These are phyloP conservation scores for Glaucopsyche alexis DNA, from an alignment of 2,888 invertebrate genomes.

Conservation along the genomic window DNA sequence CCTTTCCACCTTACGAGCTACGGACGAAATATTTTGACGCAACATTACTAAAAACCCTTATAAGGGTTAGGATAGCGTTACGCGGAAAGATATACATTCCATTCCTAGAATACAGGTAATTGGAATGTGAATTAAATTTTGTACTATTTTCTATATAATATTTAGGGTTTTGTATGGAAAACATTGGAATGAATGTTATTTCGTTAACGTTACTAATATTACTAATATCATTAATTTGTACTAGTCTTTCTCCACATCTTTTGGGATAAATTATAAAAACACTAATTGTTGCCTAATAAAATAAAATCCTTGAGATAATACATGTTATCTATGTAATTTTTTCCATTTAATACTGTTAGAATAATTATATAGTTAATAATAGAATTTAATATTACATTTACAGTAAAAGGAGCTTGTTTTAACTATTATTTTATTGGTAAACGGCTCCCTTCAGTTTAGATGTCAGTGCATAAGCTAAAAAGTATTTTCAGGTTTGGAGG, in stretches of 20 bases:
- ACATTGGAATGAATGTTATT: background rate
- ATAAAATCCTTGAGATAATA: too few species aligned
- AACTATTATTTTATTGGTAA: constrained; percentile 17
- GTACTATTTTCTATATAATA: background rate
- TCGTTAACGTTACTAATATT: too few species aligned
- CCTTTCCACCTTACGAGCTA: constrained; percentile 16
- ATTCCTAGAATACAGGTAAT: constrained; percentile 21
- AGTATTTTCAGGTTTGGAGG: constrained; percentile 67
- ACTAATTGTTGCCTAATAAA: too few species aligned
- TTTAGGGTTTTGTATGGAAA: background rate
- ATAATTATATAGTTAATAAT: too few species aligned
- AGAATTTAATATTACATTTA: too few species aligned
- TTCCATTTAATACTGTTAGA: too few species aligned
- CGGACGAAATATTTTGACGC: constrained; percentile 27
- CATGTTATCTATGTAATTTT: too few species aligned
- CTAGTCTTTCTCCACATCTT: too few species aligned
- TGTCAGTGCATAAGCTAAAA: constrained; percentile 51
- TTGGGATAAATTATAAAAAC: too few species aligned
- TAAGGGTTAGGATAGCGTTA: constrained; percentile 5
- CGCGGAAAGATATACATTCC: constrained; percentile 25
- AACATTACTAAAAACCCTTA: constrained; percentile 28
- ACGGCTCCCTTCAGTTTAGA: constrained; percentile 41
- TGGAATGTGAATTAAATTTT: constrained; percentile 1
- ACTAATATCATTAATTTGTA: too few species aligned
- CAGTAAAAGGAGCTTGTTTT: too few species aligned